Base-by-base conservation (phyloP, 1,140 invertebrate genomes). In the Eriosoma lanigerum region DNA sequence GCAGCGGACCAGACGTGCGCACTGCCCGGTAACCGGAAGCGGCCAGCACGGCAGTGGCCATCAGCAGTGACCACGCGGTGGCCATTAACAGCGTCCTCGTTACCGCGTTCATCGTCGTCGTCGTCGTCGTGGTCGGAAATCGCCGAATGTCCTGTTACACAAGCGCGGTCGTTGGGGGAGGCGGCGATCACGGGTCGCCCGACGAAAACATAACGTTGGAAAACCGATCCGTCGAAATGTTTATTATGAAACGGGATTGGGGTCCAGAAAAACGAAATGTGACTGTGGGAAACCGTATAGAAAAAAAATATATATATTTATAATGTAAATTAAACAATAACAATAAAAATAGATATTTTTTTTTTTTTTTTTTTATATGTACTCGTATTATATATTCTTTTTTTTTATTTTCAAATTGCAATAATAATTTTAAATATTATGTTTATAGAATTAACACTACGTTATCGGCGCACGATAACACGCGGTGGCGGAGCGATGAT, bases 11-110 rank as follows among this genome's bases (percentile, higher is more conserved):
- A 38, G 75, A 78, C n/a, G 75, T 78, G 24, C 75, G 75, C 17
- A 78, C 75, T 38, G 75, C 32, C 56, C 75, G n/a, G 75, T 78
- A 78, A 62, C 75, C 56, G 38, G 56, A 46, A 32, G 56, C 52
- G 56, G 54, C 9, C 29, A 50, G 72, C 29, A 56, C 46, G 17
- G 6, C 21, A 15, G 50, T 32, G 8, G 6, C 21, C 21, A 26
- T 32, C 46, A 52, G 26, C 46, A 52, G 48, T 13, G 24, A 24
- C 13, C 21, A 50, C 19, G 52, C 52, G 12, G 32, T 29, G 3
- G 52, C 21, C 54, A 32, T 19, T 32, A 44, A n/a, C 21, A 58
- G 19, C 44, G 64, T 32, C 10, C 26, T 38, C 10, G 29, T 44
- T 8, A 58, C n/a, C 54, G 54, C 56, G 38, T 62, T 60, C 75